Conservation (phyloP, 2,113 vertebrate genomes). For the Pomatostomus ruficeps region DNA sequence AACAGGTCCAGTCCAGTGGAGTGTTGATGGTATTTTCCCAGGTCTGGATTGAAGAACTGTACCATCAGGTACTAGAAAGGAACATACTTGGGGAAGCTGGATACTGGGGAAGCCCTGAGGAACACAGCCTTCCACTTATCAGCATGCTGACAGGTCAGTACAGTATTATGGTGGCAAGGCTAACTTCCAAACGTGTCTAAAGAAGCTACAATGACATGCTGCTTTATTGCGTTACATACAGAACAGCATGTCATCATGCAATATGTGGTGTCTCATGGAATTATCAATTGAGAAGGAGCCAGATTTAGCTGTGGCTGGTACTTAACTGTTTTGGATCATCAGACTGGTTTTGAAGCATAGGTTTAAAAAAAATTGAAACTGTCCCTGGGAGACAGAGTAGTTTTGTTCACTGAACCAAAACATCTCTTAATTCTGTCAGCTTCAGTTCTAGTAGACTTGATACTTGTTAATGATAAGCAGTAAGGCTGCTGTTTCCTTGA, state of each 20-base stretch:
- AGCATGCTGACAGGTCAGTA: constrained; percentile 89
- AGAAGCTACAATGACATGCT: not conserved
- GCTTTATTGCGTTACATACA: not conserved
- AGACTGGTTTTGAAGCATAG: not conserved
- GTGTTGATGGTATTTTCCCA: constrained; percentile 92
- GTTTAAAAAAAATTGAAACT: not conserved
- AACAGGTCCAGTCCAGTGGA: constrained; percentile 88
- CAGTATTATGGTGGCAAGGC: not conserved
- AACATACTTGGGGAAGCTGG: constrained; percentile 93
- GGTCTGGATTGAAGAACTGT: constrained; percentile 93
- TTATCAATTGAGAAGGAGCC: not conserved
- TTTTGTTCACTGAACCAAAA: not conserved
- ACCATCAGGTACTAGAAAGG: constrained; percentile 87
- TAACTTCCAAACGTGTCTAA: not conserved
- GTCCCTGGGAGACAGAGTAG: not conserved
- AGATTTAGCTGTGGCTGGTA: not conserved
- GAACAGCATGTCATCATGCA: not conserved
- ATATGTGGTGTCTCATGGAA: not conserved
- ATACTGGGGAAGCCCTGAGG: constrained; percentile 85
- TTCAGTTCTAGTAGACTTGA: not conserved
- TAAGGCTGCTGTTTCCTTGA: not conserved
- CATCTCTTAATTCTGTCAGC: not conserved
- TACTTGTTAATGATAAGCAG: not conserved
- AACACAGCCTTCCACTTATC: constrained; percentile 85
- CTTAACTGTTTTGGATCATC: not conserved